Evolutionary conservation across 2,113 vertebrate genomes (phyloP), one percentile per base, ranked within the genome.

Genomic region (Brachyhypopomus occidentalis): DNA sequence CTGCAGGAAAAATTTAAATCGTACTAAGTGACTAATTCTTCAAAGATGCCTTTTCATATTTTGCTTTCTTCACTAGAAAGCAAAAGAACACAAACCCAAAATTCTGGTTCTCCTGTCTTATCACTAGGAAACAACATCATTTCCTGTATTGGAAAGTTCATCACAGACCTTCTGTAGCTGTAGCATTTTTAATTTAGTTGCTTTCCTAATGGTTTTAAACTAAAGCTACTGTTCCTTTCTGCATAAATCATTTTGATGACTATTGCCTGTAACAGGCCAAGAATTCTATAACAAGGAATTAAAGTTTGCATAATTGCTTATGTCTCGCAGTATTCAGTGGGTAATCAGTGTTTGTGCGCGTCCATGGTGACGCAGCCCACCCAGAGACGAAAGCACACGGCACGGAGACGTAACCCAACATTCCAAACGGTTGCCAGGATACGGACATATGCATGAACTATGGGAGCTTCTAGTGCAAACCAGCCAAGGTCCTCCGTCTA

Each of bases 401-500:
- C 73, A 9, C 1, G 48, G 45, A 52, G 19, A 69, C 45, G 36
- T 17, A 71, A 36, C 56, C 72, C 75, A 17, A 69, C 88, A 82
- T 88, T 86, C 77, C 71, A 14, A 11, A 72, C 72, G 30, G 64
- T 90, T 83, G 84, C 89, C 77, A 77, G 84, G 89, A 87, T 27
- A 88, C 85, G n/a, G 69, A 55, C 81, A 52, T 4, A 83, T 72
- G 74, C 75, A 30, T 20, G 58, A 2, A 36, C 34, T 58, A 23
- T 77, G 71, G 7, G 45, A 52, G 41, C 41, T 2, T 45, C 1
- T 45, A 45, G 41, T 45, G 41, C 41, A 6, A 45, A 45, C 8
- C 12, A 52, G 45, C 12, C 8, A 52, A 9, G 45, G 45, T 14
- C 12, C 45, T 30, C 30, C n/a, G n/a, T 48, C 4, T 48, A 14